Conservation (phyloP, 2,797 vertebrate species). For the Taenioides sp. region DNA sequence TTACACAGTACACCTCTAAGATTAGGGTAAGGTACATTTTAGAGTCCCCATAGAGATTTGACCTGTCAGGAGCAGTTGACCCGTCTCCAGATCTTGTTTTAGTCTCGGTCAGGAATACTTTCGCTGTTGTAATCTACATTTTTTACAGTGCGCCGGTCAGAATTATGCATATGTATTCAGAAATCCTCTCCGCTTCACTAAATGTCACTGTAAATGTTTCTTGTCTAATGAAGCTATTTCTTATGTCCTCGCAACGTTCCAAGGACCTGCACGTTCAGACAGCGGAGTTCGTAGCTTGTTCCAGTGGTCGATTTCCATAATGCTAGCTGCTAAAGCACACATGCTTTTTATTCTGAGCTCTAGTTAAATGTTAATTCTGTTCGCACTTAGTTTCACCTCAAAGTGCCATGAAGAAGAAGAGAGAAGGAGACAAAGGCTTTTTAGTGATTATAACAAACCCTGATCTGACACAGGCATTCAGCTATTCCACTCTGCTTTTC, state of each 20-base stretch:
- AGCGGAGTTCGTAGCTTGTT: constrained; percentile 15
- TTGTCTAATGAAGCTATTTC: constrained; percentile 70
- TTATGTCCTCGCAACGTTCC: constrained; percentile 22
- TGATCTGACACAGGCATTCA: constrained; percentile 50
- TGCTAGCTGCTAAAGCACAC: constrained; percentile 46
- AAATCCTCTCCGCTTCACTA: constrained; percentile 67
- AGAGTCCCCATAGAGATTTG: too few relatives aligned
- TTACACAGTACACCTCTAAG: too few relatives aligned
- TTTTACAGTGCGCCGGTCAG: constrained; percentile 22
- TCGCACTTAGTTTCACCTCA: constrained; percentile 67
- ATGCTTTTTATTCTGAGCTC: constrained; percentile 42
- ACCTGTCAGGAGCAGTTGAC: too few relatives aligned
- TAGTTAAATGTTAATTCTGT: constrained; percentile 48
- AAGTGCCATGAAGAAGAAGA: constrained; percentile 38
- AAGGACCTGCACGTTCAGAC: constrained; percentile 25
- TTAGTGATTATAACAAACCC: constrained; percentile 59
- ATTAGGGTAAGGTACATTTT: too few relatives aligned
- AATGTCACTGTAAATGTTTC: constrained; percentile 80
- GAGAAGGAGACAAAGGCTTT: constrained; percentile 34
- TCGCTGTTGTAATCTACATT: too few relatives aligned
- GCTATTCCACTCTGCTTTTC: background rate
- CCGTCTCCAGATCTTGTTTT: too few relatives aligned
- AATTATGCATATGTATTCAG: constrained; percentile 81
- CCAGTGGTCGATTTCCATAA: constrained; percentile 47
- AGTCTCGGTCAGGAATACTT: too few relatives aligned